Base-by-base conservation (phyloP, 2,113 vertebrate species). In the Montifringilla adamsi region DNA sequence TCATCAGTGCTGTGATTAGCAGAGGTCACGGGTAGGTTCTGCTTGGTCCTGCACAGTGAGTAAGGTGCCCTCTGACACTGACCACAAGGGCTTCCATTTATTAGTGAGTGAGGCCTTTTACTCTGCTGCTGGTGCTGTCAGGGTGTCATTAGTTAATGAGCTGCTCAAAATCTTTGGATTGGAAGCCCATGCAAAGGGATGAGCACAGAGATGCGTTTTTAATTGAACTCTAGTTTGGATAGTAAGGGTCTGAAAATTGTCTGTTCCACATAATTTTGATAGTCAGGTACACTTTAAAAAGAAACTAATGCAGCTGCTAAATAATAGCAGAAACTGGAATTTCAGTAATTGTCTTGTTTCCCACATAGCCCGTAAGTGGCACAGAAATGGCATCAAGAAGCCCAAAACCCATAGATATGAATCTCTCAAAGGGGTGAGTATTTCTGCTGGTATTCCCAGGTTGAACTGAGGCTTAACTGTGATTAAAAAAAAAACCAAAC, bases 301-400 rank as follows among this genome's bases (percentile, higher is more conserved):
- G 3, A 59, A 35, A 6, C 4, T 16, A 10, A 7, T 31, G 9
- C 6, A 47, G 15, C 24, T 80, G 1, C 27, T 52, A 43, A n/a
- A 13, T 30, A 35, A 13, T 20, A 10, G 8, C 30, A 56, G 8
- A 19, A 68, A 7, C 4, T 30, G 28, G 81, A 8, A 47, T 12
- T 79, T 26, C 27, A 53, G 11, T 70, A 23, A 20, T 69, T 63
- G 47, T 44, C 10, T 63, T 0, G 0, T 91, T 13, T 74, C 84
- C 22, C 11, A 5, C 28, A 4, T 94, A 99, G 99, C 99, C 60
- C 98, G 99, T 53, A 99, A 99, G 95, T 98, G 98, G 98, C 99
- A 99, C 97, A 98, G 99, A 93, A 99, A 99, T 64, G 99, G 99
- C 93, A 99, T 99, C 97, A 99, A 99, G 98, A 99, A 99, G 95